Conservation (phyloP, 1,140 invertebrate species). For the Nomia melanderi region DNA sequence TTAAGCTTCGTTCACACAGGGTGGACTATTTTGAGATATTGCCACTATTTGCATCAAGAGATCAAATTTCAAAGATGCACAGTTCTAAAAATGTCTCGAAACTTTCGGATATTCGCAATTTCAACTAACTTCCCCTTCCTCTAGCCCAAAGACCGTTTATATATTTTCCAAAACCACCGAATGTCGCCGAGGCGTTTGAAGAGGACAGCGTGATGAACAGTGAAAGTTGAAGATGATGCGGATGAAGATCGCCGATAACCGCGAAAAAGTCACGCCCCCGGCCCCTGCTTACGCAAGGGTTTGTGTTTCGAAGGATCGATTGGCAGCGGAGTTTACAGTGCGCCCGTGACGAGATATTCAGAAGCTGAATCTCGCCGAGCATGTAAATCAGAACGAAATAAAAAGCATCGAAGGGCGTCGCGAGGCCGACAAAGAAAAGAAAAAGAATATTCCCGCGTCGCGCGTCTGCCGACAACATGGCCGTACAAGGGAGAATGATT, state of each 20-base stretch:
- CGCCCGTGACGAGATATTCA: not conserved
- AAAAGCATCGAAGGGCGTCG: not conserved
- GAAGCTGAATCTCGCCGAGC: not conserved
- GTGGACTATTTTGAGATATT: too few relatives aligned
- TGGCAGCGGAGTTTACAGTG: not conserved
- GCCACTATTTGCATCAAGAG: too few relatives aligned
- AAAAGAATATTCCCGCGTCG: not conserved
- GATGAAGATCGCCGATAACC: constrained; percentile 1
- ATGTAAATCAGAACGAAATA: not conserved
- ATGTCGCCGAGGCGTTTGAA: not conserved
- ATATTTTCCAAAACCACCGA: too few relatives aligned
- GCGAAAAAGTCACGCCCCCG: too few relatives aligned
- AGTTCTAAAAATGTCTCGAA: too few relatives aligned
- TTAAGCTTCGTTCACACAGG: too few relatives aligned
- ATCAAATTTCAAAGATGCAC: too few relatives aligned
- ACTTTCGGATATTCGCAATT: too few relatives aligned
- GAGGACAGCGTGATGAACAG: not conserved
- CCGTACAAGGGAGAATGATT: too few relatives aligned
- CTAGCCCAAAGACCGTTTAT: too few relatives aligned
- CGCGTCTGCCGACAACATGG: too few relatives aligned
- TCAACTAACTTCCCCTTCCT: too few relatives aligned
- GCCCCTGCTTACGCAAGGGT: not conserved
- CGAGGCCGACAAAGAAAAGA: not conserved
- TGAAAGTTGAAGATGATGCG: constrained; percentile 4
- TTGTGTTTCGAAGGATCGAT: not conserved